phyloP scores from a whole-genome alignment of 2,888 invertebrate genomes.

The Ellobium chinense region DNA sequence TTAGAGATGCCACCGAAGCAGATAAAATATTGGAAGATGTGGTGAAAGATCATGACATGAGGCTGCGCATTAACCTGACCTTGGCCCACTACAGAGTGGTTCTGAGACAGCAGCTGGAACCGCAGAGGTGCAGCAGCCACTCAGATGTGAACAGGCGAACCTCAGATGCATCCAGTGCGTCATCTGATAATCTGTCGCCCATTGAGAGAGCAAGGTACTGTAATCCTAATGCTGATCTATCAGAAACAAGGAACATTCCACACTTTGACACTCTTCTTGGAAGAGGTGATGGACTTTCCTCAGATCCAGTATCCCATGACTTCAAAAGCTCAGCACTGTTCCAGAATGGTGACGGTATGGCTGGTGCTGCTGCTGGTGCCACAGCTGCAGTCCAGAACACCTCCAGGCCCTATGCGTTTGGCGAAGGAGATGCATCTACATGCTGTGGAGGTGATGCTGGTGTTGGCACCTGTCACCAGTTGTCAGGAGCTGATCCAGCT shows the following conservation, averaged over 20 bases:
- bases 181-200: too few relatives aligned
- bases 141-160: neutral
- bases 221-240: neutral
- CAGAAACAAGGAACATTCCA: neutral
- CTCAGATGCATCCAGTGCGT: neutral
- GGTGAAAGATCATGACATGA: slow-evolving; percentile 33
- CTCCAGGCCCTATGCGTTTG: neutral
- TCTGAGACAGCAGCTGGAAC: neutral
- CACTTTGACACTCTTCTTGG: neutral
- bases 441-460: too few relatives aligned
- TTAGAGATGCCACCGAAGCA: slow-evolving; percentile 8
- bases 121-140: neutral
- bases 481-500: neutral
- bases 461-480: too few relatives aligned
- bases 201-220: too few relatives aligned
- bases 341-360: neutral
- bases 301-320: neutral
- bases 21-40: slow-evolving; percentile 15
- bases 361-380: neutral
- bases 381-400: neutral
- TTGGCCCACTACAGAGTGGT: slow-evolving; percentile 22
- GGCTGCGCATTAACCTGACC: neutral
- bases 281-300: neutral
- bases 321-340: neutral
- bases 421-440: neutral